phyloP scores from a whole-genome alignment of 2,888 invertebrate genomes.

The Hypselothyrea guttata region DNA sequence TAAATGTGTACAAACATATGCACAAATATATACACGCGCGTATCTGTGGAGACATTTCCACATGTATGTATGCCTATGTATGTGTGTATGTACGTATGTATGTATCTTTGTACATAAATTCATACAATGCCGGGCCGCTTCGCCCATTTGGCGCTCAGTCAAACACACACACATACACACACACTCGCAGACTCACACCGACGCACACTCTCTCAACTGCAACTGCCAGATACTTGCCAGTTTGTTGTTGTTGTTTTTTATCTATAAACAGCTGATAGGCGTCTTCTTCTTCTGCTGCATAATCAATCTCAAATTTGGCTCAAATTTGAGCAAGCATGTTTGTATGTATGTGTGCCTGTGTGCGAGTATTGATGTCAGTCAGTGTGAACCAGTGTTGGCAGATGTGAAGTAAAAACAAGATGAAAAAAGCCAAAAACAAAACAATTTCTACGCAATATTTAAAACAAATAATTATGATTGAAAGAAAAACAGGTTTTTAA shows the following conservation, averaged over 20 bases:
- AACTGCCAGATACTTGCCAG: slow-evolving; percentile 39
- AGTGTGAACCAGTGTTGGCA: no score
- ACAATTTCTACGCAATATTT: no score
- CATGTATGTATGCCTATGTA: slow-evolving; percentile 1
- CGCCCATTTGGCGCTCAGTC: slow-evolving; percentile 67
- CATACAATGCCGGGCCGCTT: slow-evolving; percentile 42
- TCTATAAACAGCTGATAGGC: slow-evolving; percentile 45
- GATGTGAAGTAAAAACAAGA: no score
- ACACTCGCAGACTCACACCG: no score
- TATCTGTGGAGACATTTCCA: background rate
- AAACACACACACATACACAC: slow-evolving; percentile 41
- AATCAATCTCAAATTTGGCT: slow-evolving; percentile 25
- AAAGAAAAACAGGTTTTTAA: no score
- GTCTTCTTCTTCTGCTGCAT: slow-evolving; percentile 13
- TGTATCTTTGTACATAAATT: background rate
- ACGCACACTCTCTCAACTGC: slow-evolving; percentile 30
- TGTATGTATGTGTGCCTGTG: background rate
- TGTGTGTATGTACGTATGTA: slow-evolving; percentile 1
- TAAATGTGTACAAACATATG: slow-evolving; percentile 11
- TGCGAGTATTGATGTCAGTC: slow-evolving; percentile 5
- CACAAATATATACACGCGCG: slow-evolving; percentile 6
- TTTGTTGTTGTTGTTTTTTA: slow-evolving; percentile 17
- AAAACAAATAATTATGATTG: no score
- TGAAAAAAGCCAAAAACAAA: no score
- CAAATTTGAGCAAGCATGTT: slow-evolving; percentile 5